Conservation (phyloP, 35 echinoderm and acorn worm species). For the Hemicentrotus pulcherrimus region DNA sequence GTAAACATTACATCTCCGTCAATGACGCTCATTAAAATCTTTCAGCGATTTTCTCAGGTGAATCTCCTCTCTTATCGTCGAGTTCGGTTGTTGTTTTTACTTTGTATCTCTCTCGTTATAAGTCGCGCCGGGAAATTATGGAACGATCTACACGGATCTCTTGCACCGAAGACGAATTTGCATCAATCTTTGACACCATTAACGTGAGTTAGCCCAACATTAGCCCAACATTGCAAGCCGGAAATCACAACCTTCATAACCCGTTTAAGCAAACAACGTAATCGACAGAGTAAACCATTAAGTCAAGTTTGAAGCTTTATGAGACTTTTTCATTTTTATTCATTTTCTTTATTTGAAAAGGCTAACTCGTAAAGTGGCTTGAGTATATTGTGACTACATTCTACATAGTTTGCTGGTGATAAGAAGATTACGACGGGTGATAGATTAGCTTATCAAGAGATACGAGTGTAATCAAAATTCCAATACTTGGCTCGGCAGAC, state of each 20-base stretch:
- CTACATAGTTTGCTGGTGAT: neutral
- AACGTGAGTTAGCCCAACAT: neutral
- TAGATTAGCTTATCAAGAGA: neutral
- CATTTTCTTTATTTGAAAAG: neutral
- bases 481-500: neutral
- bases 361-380: neutral
- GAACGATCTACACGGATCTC: neutral
- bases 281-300: neutral
- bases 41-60: neutral
- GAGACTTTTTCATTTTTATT: neutral
- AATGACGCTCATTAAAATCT: neutral
- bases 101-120: neutral
- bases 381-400: neutral
- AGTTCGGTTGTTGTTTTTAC: neutral
- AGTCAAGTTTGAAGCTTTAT: neutral
- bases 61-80: neutral
- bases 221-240: neutral
- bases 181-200: neutral
- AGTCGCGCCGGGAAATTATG: neutral
- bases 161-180: neutral
- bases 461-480: neutral
- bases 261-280: neutral
- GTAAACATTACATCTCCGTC: neutral
- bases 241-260: constrained; percentile 1
- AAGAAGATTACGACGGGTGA: neutral